Evolutionary conservation across 2,797 vertebrate genomes (phyloP).

Genomic region (Rhinichthys osculus): DNA sequence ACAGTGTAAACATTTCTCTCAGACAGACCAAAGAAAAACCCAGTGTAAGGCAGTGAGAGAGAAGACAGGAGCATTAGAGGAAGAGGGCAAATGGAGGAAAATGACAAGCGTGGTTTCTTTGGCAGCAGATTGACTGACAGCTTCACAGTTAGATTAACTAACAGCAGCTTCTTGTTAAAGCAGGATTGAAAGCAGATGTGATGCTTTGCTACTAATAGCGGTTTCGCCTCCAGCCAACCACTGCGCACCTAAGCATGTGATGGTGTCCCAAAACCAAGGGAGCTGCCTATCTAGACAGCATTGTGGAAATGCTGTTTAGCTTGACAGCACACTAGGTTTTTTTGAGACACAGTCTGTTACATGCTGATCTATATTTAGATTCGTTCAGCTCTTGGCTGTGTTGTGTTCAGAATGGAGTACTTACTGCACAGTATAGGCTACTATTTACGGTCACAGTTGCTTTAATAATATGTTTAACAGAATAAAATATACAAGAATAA

Average conservation of each 20-base stretch:
- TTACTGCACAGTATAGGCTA: neutral
- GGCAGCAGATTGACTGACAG: slow-evolving; percentile 68
- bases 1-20: slow-evolving; percentile 45
- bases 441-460: neutral
- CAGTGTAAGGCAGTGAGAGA: slow-evolving; percentile 17
- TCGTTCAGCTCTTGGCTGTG: neutral
- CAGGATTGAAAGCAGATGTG: slow-evolving; percentile 71
- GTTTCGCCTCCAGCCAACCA: slow-evolving; percentile 77
- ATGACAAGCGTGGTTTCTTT: slow-evolving; percentile 40
- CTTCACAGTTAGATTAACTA: slow-evolving; percentile 66
- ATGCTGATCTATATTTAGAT: slow-evolving; percentile 8
- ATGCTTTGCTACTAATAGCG: slow-evolving; percentile 73
- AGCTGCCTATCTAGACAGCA: slow-evolving; percentile 21
- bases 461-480: neutral
- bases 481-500: neutral
- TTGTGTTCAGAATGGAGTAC: neutral
- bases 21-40: slow-evolving; percentile 20
- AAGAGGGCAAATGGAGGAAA: slow-evolving; percentile 3
- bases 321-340: neutral
- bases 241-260: slow-evolving; percentile 67
- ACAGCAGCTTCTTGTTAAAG: slow-evolving; percentile 73
- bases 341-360: slow-evolving; percentile 5
- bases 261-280: neutral
- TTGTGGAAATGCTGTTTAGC: neutral
- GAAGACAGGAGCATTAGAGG: slow-evolving; percentile 6